These are phyloP conservation scores for Odontamblyopus rebecca DNA, from an alignment of 2,797 vertebrate genomes.

Conservation along the genomic window DNA sequence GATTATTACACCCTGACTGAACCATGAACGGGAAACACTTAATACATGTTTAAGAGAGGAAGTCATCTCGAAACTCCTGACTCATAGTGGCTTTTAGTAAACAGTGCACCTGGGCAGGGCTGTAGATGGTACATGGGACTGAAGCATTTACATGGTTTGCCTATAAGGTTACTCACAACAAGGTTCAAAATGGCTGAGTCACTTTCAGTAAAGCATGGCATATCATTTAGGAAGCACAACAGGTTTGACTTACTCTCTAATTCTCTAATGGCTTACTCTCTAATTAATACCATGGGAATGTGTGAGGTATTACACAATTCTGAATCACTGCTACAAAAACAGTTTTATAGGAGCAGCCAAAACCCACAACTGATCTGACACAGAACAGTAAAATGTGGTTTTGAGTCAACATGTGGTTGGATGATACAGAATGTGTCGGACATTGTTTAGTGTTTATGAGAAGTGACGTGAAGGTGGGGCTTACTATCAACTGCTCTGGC, in stretches of 20 bases:
- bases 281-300: conserved; percentile 34
- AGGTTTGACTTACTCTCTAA: background rate
- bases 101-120: conserved; percentile 47
- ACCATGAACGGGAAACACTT: conserved; percentile 31
- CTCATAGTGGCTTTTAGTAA: conserved; percentile 53
- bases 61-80: conserved; percentile 52
- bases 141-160: background rate
- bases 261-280: background rate
- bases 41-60: conserved; percentile 27
- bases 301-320: conserved; percentile 27
- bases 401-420: conserved; percentile 58
- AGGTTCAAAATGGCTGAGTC: conserved; percentile 55
- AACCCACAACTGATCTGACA: conserved; percentile 28
- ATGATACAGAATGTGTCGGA: conserved; percentile 41
- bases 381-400: conserved; percentile 44
- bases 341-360: conserved; percentile 28
- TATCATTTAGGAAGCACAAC: conserved; percentile 53
- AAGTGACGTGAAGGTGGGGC: conserved; percentile 27
- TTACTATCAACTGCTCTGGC: background rate
- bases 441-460: conserved; percentile 38
- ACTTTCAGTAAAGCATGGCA: conserved; percentile 32
- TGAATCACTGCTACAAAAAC: conserved; percentile 49
- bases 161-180: conserved; percentile 32
- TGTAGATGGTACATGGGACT: conserved; percentile 8
- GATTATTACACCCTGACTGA: conserved; percentile 25